phyloP scores from a whole-genome alignment of 2,113 vertebrate genomes.

The Casuarius casuarius region DNA sequence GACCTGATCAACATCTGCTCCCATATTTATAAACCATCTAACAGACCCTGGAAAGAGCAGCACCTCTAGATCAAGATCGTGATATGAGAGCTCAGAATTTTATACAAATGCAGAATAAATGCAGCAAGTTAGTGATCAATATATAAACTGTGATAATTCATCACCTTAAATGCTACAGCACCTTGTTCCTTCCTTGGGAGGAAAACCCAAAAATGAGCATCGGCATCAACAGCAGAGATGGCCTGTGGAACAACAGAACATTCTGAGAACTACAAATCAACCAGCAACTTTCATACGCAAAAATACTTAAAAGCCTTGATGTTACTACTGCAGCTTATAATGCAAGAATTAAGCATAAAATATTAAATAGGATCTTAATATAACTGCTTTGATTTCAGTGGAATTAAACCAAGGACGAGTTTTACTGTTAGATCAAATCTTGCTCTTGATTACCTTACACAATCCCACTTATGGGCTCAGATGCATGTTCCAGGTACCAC shows the following conservation, averaged over 20 bases:
- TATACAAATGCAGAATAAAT: not conserved
- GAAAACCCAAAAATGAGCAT: not conserved
- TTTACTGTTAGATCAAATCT: not conserved
- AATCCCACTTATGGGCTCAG: not conserved
- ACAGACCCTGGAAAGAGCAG: not conserved
- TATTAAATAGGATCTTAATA: not conserved
- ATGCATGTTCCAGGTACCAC: not conserved
- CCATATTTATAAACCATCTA: fast-evolving
- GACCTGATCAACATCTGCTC: not conserved
- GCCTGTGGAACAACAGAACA: not conserved
- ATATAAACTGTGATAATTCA: not conserved
- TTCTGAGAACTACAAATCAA: not conserved
- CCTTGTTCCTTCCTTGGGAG: not conserved
- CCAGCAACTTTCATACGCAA: not conserved
- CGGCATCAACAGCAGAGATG: not conserved
- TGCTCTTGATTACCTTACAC: not conserved
- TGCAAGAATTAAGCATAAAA: not conserved
- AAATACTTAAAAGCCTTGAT: not conserved
- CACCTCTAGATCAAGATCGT: not conserved
- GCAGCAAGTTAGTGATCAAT: not conserved
- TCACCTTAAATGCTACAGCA: not conserved
- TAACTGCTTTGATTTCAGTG: not conserved
- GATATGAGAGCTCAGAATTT: not conserved
- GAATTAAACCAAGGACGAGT: not conserved
- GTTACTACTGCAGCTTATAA: not conserved